Evolutionary conservation across 2,888 invertebrate genomes (phyloP).

Genomic region (Tortricodes alternella): DNA sequence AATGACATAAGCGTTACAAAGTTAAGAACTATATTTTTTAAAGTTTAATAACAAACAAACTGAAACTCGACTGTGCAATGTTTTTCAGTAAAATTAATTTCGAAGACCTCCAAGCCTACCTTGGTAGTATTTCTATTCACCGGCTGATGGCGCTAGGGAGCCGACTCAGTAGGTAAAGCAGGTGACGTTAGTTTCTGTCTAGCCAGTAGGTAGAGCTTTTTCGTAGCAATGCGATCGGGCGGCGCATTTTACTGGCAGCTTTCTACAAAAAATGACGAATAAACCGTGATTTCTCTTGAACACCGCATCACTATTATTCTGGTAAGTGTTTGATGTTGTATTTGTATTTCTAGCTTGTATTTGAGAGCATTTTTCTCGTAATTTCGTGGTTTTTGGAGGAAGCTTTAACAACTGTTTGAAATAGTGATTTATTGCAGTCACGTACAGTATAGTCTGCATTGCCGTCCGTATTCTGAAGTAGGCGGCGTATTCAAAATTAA

Average conservation of each 20-base stretch:
- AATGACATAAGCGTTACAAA: not conserved
- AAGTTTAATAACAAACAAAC: too few relatives aligned
- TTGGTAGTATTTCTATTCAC: constrained; percentile 46
- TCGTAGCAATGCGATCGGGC: constrained; percentile 21
- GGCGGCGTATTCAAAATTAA: constrained; percentile 16
- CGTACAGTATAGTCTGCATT: constrained; percentile 24
- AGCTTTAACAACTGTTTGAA: not conserved
- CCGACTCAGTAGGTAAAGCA: constrained; percentile 44
- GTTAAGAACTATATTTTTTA: not conserved
- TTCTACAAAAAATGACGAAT: constrained; percentile 21
- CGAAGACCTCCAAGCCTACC: not conserved
- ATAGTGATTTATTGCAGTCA: constrained; percentile 27
- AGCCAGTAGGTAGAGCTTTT: constrained; percentile 18
- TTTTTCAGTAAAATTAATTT: not conserved
- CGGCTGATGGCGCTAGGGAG: constrained; percentile 55
- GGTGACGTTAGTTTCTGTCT: constrained; percentile 33
- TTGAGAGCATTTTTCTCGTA: not conserved
- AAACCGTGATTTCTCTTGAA: not conserved
- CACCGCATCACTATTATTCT: not conserved
- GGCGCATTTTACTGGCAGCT: constrained; percentile 26
- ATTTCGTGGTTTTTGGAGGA: not conserved
- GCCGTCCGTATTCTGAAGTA: constrained; percentile 23
- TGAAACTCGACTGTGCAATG: not conserved
- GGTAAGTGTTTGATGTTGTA: constrained; percentile 18
- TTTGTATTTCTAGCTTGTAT: not conserved